These are phyloP conservation scores for Pammene fasciana DNA, from an alignment of 2,888 invertebrate genomes.

Conservation along the genomic window DNA sequence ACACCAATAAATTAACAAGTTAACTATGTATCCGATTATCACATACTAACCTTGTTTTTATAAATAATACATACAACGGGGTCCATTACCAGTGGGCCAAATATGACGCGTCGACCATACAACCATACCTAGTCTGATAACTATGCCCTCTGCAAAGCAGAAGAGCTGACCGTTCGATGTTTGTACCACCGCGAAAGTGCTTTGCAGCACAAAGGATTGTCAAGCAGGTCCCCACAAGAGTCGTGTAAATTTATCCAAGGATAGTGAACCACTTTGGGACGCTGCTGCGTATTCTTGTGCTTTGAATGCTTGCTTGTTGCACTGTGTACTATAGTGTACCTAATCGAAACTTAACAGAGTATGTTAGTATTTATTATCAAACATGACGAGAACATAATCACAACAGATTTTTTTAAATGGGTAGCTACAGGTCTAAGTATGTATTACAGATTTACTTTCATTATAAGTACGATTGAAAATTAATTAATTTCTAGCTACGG, in stretches of 20 bases:
- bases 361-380: too few relatives aligned
- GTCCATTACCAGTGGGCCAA: too few relatives aligned
- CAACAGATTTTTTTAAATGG: too few relatives aligned
- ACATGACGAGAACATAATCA: too few relatives aligned
- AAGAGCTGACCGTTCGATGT: neutral
- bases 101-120: neutral
- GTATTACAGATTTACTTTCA: too few relatives aligned
- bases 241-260: constrained; percentile 42
- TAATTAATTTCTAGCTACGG: too few relatives aligned
- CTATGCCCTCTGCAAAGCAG: neutral
- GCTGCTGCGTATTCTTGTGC: constrained; percentile 6
- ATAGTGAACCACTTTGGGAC: constrained; percentile 38
- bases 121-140: neutral
- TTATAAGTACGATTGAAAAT: too few relatives aligned
- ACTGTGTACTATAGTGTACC: neutral
- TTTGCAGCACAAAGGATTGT: constrained; percentile 35
- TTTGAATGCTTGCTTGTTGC: constrained; percentile 1
- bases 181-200: constrained; percentile 21
- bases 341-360: neutral
- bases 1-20: too few relatives aligned
- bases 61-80: too few relatives aligned
- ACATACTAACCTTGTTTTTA: too few relatives aligned
- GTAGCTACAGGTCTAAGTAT: too few relatives aligned
- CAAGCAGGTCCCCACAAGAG: constrained; percentile 39
- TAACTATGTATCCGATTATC: too few relatives aligned